Conservation (phyloP, 2,888 invertebrate genomes). For the Sericinus montela region DNA sequence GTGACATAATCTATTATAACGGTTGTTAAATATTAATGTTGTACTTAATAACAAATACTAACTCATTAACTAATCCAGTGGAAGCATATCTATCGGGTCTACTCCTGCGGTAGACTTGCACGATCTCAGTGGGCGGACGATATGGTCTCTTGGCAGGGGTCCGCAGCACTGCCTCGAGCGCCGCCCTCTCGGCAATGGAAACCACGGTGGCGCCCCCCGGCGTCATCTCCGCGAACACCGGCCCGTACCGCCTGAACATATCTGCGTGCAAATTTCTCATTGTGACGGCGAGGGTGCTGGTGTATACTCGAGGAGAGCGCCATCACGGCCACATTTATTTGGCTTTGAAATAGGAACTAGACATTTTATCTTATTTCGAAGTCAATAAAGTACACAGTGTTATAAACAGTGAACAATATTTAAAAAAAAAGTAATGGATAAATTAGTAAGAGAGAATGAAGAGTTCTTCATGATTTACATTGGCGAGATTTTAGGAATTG, state of each 20-base stretch:
- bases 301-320: constrained; percentile 4
- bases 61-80: constrained; percentile 91
- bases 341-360: background rate
- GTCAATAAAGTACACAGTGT: background rate
- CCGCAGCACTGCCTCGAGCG: constrained; percentile 87
- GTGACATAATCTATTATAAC: no score
- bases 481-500: no score
- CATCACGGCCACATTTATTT: constrained; percentile 3
- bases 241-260: constrained; percentile 85
- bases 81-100: constrained; percentile 90
- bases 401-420: no score
- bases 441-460: no score
- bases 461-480: no score
- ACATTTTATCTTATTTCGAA: no score
- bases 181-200: constrained; percentile 83
- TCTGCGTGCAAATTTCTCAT: constrained; percentile 77
- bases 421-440: no score
- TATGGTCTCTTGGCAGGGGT: constrained; percentile 86
- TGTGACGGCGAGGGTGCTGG: constrained; percentile 45
- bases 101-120: constrained; percentile 85
- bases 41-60: constrained; percentile 55
- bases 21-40: no score
- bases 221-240: constrained; percentile 88
- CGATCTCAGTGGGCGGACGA: constrained; percentile 90
- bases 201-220: constrained; percentile 86